These are phyloP conservation scores for Pandemis heparana DNA, from an alignment of 2,888 invertebrate species.

Conservation along the genomic window DNA sequence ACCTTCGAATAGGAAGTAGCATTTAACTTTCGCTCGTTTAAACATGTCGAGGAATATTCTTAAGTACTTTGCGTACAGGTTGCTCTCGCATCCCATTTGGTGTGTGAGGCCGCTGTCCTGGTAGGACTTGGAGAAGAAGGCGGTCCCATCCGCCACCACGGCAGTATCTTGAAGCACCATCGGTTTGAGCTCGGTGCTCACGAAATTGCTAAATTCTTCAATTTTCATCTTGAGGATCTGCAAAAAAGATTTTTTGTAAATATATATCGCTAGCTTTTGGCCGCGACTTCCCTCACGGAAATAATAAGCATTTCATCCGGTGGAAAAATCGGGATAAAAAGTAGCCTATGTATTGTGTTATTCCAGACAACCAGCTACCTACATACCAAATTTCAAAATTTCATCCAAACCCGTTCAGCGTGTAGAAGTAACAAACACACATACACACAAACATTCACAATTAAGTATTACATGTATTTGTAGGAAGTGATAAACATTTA, in stretches of 20 bases:
- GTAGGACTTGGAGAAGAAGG: slow-evolving; percentile 54
- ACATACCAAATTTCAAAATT: no score
- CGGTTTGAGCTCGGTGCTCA: not conserved
- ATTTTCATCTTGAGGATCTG: not conserved
- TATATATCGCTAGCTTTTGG: not conserved
- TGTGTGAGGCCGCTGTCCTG: slow-evolving; percentile 45
- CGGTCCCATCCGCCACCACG: slow-evolving; percentile 61
- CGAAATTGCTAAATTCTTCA: not conserved
- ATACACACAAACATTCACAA: no score
- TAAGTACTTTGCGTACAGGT: slow-evolving; percentile 53
- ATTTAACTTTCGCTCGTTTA: slow-evolving; percentile 55
- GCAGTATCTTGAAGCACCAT: slow-evolving; percentile 48
- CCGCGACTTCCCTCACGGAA: no score
- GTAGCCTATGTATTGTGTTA: no score
- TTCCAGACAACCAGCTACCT: no score
- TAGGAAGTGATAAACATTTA: no score
- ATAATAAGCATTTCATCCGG: no score
- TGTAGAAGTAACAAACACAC: no score
- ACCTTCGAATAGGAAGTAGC: slow-evolving; percentile 60
- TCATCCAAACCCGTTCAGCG: no score
- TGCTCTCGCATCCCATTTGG: slow-evolving; percentile 56
- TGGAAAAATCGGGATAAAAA: no score
- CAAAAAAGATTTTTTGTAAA: not conserved
- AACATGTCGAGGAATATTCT: slow-evolving; percentile 51
- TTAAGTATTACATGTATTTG: no score